phyloP scores from a whole-genome alignment of 1,140 invertebrate genomes.

The Bombus turneri region DNA sequence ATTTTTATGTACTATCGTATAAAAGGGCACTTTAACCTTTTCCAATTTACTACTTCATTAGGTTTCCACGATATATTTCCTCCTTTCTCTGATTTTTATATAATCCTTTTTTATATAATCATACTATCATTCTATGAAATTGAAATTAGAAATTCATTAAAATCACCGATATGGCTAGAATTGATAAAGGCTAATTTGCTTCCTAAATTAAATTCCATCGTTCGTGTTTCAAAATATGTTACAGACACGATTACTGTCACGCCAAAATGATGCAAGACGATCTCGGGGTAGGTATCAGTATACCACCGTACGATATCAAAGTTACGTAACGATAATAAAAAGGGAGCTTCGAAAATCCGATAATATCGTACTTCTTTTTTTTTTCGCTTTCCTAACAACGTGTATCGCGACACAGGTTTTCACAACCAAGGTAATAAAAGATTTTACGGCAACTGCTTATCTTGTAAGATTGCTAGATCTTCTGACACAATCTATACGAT shows the following conservation, averaged over 20 bases:
- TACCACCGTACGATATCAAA: neutral
- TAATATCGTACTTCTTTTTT: neutral
- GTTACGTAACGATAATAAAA: neutral
- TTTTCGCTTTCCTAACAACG: neutral
- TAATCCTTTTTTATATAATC: neutral
- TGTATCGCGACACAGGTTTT: neutral
- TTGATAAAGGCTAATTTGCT: neutral
- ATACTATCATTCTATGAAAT: neutral
- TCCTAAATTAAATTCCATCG: neutral
- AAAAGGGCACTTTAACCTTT: neutral
- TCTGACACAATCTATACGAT: neutral
- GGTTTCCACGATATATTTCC: neutral
- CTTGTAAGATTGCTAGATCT: neutral
- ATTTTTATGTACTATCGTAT: neutral
- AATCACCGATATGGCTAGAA: neutral
- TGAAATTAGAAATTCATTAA: neutral
- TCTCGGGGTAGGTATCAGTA: neutral
- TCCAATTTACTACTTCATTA: neutral
- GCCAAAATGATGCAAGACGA: neutral
- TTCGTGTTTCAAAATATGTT: neutral
- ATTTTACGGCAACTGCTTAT: constrained; percentile 14
- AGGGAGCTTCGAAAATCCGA: neutral
- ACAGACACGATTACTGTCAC: neutral
- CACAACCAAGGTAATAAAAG: neutral
- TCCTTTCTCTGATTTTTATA: neutral